Evolutionary conservation across 2,113 vertebrate species (phyloP).

Genomic region (Kobus ellipsiprymnus): DNA sequence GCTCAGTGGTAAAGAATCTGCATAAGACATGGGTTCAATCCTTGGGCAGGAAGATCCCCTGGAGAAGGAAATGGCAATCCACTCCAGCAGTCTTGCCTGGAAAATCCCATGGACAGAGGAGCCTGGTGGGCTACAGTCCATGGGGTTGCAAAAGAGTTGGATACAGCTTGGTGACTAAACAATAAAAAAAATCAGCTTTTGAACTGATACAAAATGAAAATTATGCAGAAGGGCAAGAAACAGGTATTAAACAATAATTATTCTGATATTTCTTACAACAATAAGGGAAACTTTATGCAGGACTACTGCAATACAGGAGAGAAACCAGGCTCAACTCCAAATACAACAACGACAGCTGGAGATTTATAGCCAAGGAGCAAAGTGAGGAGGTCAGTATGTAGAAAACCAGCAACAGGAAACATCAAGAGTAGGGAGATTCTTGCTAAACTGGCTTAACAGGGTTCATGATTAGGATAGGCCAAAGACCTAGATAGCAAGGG

Average conservation of each 20-base stretch:
- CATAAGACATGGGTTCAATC: neutral
- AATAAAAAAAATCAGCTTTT: neutral
- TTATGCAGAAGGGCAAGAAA: neutral
- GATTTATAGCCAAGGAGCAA: neutral
- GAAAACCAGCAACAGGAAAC: neutral
- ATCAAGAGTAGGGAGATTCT: neutral
- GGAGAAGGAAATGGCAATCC: neutral
- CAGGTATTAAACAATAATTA: neutral
- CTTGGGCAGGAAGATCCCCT: neutral
- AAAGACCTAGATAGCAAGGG: neutral
- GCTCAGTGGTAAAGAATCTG: neutral
- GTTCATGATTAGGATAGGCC: neutral
- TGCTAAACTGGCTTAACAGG: neutral
- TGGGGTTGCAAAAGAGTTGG: neutral
- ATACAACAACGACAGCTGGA: neutral
- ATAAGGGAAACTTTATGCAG: neutral
- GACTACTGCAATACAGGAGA: neutral
- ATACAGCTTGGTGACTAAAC: neutral
- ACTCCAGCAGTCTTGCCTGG: neutral
- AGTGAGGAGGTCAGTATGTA: neutral
- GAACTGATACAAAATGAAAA: neutral
- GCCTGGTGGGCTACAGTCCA: neutral
- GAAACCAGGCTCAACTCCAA: neutral
- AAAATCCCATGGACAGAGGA: neutral
- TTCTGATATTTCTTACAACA: neutral